Evolutionary conservation across 2,888 invertebrate species (phyloP), one percentile per base, ranked within the genome.

Genomic region (Apoderus coryli): DNA sequence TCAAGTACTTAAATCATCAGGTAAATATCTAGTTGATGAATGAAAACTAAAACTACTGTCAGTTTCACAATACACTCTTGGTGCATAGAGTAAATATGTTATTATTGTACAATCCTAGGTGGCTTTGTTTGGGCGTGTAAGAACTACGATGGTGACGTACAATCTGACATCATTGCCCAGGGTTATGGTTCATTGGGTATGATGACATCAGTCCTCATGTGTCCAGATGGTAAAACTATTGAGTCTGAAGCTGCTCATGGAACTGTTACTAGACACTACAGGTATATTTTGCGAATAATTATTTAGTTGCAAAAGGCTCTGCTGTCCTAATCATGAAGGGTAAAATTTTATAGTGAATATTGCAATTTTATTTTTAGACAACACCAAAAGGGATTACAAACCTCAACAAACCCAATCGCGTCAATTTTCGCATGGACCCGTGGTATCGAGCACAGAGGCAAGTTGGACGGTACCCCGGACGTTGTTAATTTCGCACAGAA

Each of bases 211-310:
- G 86, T 89, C 14, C 65, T 89, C 34, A 71, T 89, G 63, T 88
- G 88, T 53, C 88, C 88, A 1, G 88, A 79, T 57, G 78, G 78
- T 13, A 79, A 78, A 55, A 89, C 89, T 1, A 73, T 88, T 36
- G 88, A 89, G 61, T 74, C 88, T 1, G 89, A 89, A 59, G 89
- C 89, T 19, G 88, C 89, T 25, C 89, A 89, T 59, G 89, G 89
- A 38, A 89, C 89, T 4, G 88, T 89, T 34, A 88, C 86, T 5
- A 68, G 86, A 32, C 86, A 88, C 64, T 88, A 79, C 63, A 73
- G 66, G 64, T 65, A 52, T 33, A 15, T 30, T 12, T n/a, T n/a
- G n/a, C n/a, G n/a, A n/a, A n/a, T n/a, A n/a, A 24, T 19, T 19
- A 14, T 14, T 13, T 10, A 11, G 10, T 27, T 22, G 2, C 10